phyloP scores from a whole-genome alignment of 1,140 invertebrate genomes.

The Drosophila parabipectinata region DNA sequence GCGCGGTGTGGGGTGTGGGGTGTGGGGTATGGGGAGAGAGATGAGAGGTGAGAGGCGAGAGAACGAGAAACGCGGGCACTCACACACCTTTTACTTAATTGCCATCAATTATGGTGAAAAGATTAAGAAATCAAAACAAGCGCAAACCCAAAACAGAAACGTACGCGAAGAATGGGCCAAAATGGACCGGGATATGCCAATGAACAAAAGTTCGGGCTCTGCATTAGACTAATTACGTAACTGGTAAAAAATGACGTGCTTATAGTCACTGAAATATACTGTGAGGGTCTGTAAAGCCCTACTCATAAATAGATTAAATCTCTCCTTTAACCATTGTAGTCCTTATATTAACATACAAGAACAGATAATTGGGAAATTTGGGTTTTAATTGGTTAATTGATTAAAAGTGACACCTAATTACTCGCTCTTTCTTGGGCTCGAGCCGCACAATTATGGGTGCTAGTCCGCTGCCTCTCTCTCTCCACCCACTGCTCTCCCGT shows the following conservation, averaged over 20 bases:
- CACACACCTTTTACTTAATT: slow-evolving; percentile 82
- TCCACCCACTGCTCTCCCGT: not conserved
- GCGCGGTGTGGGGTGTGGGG: not conserved
- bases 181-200: slow-evolving; percentile 48
- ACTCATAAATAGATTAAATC: no score
- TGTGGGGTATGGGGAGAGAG: not conserved
- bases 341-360: slow-evolving; percentile 3
- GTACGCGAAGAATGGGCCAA: slow-evolving; percentile 68
- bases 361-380: slow-evolving; percentile 9
- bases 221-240: not conserved
- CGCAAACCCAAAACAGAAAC: slow-evolving; percentile 64
- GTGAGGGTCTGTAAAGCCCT: no score
- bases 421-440: slow-evolving; percentile 26
- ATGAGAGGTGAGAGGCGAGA: not conserved
- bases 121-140: slow-evolving; percentile 82
- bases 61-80: slow-evolving; percentile 42
- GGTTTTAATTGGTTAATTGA: slow-evolving; percentile 36
- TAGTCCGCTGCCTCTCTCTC: not conserved
- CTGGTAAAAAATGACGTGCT: no score
- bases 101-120: slow-evolving; percentile 83
- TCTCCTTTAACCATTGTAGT: slow-evolving; percentile 17
- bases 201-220: not conserved
- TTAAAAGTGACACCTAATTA: slow-evolving; percentile 43
- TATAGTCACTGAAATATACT: no score
- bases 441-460: slow-evolving; percentile 26